A percentile compares a stretch with the other conserved stretches of the same genome.
phyloP scores from a whole-genome alignment of 2,888 invertebrate species.

The Galerucella nymphaeae region DNA sequence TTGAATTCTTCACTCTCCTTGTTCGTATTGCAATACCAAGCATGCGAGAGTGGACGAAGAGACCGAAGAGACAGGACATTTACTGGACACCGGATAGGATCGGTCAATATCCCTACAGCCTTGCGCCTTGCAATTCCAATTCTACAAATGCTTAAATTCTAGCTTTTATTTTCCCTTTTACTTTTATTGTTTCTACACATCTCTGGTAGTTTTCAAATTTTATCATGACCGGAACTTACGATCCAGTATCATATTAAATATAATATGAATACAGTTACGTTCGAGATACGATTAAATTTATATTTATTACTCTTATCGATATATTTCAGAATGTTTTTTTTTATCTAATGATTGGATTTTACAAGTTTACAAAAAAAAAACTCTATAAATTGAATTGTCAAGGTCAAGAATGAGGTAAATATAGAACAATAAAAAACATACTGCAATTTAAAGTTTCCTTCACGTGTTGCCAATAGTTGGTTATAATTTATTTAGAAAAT shows the following conservation, averaged over 20 bases:
- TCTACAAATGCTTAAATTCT: constrained; percentile 33
- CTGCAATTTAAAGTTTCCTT: no score
- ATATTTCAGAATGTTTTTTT: no score
- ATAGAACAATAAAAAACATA: no score
- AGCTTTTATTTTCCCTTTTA: constrained; percentile 26
- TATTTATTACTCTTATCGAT: background rate
- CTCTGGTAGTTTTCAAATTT: constrained; percentile 15
- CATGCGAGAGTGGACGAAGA: constrained; percentile 53
- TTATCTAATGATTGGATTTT: no score
- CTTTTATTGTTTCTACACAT: constrained; percentile 27
- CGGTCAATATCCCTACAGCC: constrained; percentile 57
- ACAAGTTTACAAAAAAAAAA: no score
- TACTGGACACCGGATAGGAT: constrained; percentile 50
- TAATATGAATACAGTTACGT: background rate
- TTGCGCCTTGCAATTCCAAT: constrained; percentile 51
- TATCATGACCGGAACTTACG: constrained; percentile 21
- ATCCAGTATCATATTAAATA: constrained; percentile 10
- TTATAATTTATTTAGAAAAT: no score
- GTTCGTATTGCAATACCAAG: constrained; percentile 34
- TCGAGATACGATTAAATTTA: background rate
- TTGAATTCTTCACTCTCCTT: constrained; percentile 45
- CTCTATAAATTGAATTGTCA: no score
- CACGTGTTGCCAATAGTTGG: no score
- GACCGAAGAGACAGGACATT: constrained; percentile 54
- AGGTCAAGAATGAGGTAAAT: no score